Evolutionary conservation across 2,888 invertebrate genomes (phyloP), one percentile per base, ranked within the genome.

Genomic region (Sepioteuthis lessoniana): DNA sequence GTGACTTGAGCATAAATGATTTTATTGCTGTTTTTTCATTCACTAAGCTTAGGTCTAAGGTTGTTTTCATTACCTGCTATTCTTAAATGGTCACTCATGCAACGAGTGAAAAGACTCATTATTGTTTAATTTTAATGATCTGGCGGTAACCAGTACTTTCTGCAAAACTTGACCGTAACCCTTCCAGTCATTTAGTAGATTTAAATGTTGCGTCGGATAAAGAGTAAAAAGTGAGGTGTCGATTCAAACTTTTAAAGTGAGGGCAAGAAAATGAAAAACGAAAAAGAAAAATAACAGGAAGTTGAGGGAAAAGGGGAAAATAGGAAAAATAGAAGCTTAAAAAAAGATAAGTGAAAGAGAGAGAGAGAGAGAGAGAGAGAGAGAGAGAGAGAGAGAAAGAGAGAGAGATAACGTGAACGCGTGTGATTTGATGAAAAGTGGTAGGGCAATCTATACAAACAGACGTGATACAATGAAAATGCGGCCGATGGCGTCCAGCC

Each of bases 401-500:
- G 60, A 60, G 3, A 31, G 25, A 31, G 31, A 35, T 13, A 76
- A 76, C 76, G 76, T 10, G 76, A 76, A 76, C 7, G n/a, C 76
- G n/a, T n/a, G n/a, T 76, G 76, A n/a, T n/a, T 76, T 76, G 76
- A 10, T 4, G n/a, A 76, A 76, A n/a, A n/a, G n/a, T n/a, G 16
- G n/a, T n/a, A 76, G 76, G n/a, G n/a, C 76, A 76, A 13, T 76
- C 35, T 16, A n/a, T 35, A 76, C 76, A 76, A 35, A 76, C 10
- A 76, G n/a, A 76, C 19, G 76, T 76, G n/a, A 76, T n/a, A 19
- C n/a, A 76, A 76, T 76, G n/a, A n/a, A 76, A 76, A 76, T 76
- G 76, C 16, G 76, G 76, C n/a, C 76, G 76, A 76, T 76, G 76
- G n/a, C 76, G 76, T 76, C 76, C 76, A 76, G 76, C n/a, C 76